Percentiles rank a stretch among this genome's conserved stretches.
Evolutionary conservation across 64 coral and sea anemone genomes (phyloP).

Genomic region (Actinia equina): DNA sequence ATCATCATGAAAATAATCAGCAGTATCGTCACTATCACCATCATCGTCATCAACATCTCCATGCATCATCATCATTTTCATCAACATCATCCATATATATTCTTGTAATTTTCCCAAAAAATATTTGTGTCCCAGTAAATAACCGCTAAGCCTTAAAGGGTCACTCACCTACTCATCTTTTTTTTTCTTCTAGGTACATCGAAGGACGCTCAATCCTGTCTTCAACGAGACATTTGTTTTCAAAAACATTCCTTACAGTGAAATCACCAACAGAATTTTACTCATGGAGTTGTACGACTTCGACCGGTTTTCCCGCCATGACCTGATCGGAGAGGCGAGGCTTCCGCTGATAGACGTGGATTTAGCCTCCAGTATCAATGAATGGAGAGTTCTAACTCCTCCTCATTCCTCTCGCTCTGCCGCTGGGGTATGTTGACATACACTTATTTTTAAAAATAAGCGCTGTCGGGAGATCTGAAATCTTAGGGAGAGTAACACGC

Average conservation of each 20-base stretch:
- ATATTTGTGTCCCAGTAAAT: no score
- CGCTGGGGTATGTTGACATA: conserved; percentile 48
- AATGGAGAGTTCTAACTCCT: conserved; percentile 93
- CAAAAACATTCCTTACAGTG: conserved; percentile 94
- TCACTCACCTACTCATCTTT: neutral
- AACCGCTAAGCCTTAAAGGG: no score
- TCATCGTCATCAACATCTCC: no score
- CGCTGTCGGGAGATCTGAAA: no score
- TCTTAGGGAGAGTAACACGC: no score
- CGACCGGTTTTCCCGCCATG: conserved; percentile 95
- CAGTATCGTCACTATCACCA: no score
- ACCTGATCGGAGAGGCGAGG: conserved; percentile 92
- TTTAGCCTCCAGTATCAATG: conserved; percentile 73
- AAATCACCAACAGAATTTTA: conserved; percentile 80
- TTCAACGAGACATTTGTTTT: conserved; percentile 95
- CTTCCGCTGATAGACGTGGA: conserved; percentile 93
- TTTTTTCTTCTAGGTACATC: conserved; percentile 60
- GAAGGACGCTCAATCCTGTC: conserved; percentile 87
- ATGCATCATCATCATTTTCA: no score
- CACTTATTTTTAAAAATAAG: no score
- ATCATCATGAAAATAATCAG: no score
- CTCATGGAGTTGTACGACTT: conserved; percentile 93
- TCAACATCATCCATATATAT: no score
- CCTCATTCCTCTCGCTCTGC: conserved; percentile 49
- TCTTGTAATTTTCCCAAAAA: no score